A percentile compares a stretch with the other conserved stretches of the same genome.
phyloP scores from a whole-genome alignment of 2,113 vertebrate species.

The Lepus europaeus region DNA sequence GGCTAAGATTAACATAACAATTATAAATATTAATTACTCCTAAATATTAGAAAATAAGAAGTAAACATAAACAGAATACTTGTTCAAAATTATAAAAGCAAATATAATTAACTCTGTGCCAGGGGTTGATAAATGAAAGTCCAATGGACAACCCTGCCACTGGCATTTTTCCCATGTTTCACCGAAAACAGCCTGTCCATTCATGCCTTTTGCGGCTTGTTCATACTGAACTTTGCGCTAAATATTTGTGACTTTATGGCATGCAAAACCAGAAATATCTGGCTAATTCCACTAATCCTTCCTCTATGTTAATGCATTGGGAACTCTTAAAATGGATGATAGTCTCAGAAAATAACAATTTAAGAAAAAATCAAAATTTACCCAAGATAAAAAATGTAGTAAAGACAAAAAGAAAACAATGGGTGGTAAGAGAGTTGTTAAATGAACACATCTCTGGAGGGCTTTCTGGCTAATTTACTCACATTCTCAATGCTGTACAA shows the following conservation, averaged over 20 bases:
- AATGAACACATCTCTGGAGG: background rate
- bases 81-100: background rate
- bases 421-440: background rate
- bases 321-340: background rate
- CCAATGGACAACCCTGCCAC: background rate
- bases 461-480: background rate
- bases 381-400: background rate
- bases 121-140: background rate
- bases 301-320: background rate
- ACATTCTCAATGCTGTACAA: fast-evolving
- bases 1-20: background rate
- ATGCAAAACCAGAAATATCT: background rate
- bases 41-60: background rate
- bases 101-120: background rate
- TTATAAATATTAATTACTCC: background rate
- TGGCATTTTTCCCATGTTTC: background rate
- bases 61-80: background rate
- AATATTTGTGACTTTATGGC: no score
- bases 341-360: background rate
- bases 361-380: background rate
- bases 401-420: background rate
- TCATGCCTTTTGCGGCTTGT: background rate
- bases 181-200: background rate
- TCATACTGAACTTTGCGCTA: background rate
- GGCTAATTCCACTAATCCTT: background rate